These are phyloP conservation scores for Leucosticte australis DNA, from an alignment of 2,113 vertebrate species.

Conservation along the genomic window DNA sequence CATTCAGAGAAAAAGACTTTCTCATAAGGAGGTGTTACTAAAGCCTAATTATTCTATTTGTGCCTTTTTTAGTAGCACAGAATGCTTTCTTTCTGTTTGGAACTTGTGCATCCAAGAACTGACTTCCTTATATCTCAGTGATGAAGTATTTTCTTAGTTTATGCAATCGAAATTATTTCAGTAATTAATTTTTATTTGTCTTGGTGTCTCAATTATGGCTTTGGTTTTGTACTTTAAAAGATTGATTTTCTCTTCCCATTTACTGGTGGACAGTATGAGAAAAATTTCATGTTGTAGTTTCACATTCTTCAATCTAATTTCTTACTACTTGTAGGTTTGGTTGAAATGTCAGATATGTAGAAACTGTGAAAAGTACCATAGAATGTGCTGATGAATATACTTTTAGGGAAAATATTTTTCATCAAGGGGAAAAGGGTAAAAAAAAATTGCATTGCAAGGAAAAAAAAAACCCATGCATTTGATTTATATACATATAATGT, in stretches of 20 bases:
- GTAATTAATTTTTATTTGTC: background rate
- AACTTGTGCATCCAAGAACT: background rate
- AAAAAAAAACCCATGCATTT: background rate
- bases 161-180: background rate
- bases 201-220: background rate
- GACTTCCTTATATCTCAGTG: background rate
- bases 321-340: constrained; percentile 22
- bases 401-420: constrained; percentile 61
- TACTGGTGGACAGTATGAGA: background rate
- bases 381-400: background rate
- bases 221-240: background rate
- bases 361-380: constrained; percentile 60
- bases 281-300: constrained; percentile 14
- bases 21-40: constrained; percentile 21
- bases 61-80: background rate
- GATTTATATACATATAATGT: constrained; percentile 47
- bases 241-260: background rate
- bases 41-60: constrained; percentile 17
- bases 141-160: background rate
- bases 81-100: background rate
- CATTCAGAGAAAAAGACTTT: constrained; percentile 14
- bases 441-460: background rate
- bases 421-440: background rate
- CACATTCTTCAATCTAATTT: constrained; percentile 19
- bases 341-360: constrained; percentile 65